A percentile compares a stretch with the other conserved stretches of the same genome.
phyloP scores from a whole-genome alignment of 2,888 invertebrate genomes.

The Sarcophaga caerulescens region DNA sequence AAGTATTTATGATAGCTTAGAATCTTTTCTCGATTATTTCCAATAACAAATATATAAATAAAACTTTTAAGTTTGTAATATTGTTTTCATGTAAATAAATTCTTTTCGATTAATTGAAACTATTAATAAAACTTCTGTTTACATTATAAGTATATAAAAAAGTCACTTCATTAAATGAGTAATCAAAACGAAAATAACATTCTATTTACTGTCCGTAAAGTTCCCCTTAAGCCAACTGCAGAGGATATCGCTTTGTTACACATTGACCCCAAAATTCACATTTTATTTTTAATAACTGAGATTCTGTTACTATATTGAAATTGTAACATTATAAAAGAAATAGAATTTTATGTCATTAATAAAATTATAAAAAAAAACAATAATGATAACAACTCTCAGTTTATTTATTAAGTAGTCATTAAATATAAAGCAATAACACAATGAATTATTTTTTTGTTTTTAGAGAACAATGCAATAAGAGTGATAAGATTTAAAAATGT shows the following conservation, averaged over 20 bases:
- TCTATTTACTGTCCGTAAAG: too few species aligned
- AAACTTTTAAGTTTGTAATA: too few species aligned
- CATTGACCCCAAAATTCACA: neutral
- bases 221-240: too few species aligned
- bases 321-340: slow-evolving; percentile 2
- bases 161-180: too few species aligned
- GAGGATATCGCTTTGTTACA: neutral
- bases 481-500: slow-evolving; percentile 52
- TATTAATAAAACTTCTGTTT: too few species aligned
- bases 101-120: too few species aligned
- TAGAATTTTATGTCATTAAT: slow-evolving; percentile 40
- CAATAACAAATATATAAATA: too few species aligned
- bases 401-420: slow-evolving; percentile 48
- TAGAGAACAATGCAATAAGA: slow-evolving; percentile 14
- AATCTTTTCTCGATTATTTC: too few species aligned
- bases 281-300: slow-evolving; percentile 20
- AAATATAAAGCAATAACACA: slow-evolving; percentile 35
- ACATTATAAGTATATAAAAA: too few species aligned
- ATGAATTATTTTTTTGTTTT: slow-evolving; percentile 28
- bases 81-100: too few species aligned
- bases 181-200: too few species aligned
- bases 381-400: slow-evolving; percentile 42
- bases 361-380: neutral
- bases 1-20: too few species aligned
- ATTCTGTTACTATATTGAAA: slow-evolving; percentile 4